Percentiles rank a stretch among this genome's conserved stretches.
These are phyloP conservation scores for Helicorthomorpha holstii DNA, from an alignment of 1,140 invertebrate species.

Conservation along the genomic window DNA sequence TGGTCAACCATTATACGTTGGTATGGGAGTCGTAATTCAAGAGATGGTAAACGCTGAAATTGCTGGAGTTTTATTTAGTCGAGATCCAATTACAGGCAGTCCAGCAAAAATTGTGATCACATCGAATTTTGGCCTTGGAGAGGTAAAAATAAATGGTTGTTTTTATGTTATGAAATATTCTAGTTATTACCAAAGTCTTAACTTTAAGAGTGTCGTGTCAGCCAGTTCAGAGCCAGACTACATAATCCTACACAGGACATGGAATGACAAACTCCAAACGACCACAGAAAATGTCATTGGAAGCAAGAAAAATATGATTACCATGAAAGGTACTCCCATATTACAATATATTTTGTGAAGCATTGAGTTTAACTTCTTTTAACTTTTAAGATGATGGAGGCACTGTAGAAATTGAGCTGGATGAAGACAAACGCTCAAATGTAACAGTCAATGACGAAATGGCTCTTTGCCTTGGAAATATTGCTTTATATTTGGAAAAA, in stretches of 20 bases:
- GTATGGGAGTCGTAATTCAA: constrained; percentile 67
- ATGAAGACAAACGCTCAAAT: not conserved
- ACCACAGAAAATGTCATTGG: constrained; percentile 34
- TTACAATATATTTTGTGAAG: not conserved
- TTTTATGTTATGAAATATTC: not conserved
- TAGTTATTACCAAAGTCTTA: not conserved
- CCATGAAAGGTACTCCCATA: not conserved
- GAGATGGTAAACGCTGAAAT: constrained; percentile 47
- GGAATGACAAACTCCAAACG: constrained; percentile 27
- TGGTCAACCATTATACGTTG: constrained; percentile 41
- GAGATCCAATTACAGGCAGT: constrained; percentile 49
- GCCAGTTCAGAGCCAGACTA: constrained; percentile 54
- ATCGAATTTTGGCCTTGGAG: constrained; percentile 63
- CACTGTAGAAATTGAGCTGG: not conserved
- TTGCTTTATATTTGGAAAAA: not conserved
- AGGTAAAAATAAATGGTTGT: constrained; percentile 28
- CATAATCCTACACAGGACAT: constrained; percentile 35
- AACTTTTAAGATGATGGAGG: not conserved
- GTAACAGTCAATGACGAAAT: not conserved
- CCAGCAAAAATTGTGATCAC: constrained; percentile 47
- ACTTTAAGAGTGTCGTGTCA: constrained; percentile 50
- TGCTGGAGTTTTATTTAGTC: constrained; percentile 67
- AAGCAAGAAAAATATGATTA: constrained; percentile 26
- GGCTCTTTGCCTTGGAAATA: not conserved
- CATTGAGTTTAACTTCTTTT: not conserved